These are phyloP conservation scores for Diachrysia chrysitis DNA, from an alignment of 2,888 invertebrate species.

Conservation along the genomic window DNA sequence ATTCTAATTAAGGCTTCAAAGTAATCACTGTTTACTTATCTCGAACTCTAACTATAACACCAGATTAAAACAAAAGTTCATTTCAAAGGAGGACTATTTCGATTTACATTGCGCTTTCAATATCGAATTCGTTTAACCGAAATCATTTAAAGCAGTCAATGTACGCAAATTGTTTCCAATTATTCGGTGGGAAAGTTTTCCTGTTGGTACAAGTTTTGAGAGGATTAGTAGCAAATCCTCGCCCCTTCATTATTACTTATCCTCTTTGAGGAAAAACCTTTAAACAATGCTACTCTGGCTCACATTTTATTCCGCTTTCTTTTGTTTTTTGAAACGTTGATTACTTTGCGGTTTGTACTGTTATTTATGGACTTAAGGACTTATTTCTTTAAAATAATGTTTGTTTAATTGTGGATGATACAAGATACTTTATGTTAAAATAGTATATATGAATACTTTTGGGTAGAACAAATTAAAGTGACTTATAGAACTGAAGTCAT, in stretches of 20 bases:
- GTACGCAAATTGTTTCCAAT: conserved; percentile 16
- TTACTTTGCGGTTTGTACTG: conserved; percentile 6
- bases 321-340: neutral
- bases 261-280: conserved; percentile 17
- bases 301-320: conserved; percentile 9
- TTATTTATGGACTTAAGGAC: neutral
- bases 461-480: too few relatives aligned
- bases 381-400: neutral
- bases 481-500: too few relatives aligned
- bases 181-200: conserved; percentile 18
- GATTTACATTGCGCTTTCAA: conserved; percentile 7
- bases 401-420: neutral
- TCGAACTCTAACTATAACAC: neutral
- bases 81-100: neutral
- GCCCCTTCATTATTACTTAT: conserved; percentile 26
- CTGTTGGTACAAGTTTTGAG: conserved; percentile 14
- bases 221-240: conserved; percentile 23
- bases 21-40: conserved; percentile 4
- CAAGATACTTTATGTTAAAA: neutral
- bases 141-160: conserved; percentile 14
- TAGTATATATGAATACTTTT: too few relatives aligned
- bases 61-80: neutral
- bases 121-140: conserved; percentile 19
- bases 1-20: conserved; percentile 5
- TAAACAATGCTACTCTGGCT: conserved; percentile 7